Evolutionary conservation across 1,140 invertebrate genomes (phyloP).

Genomic region (Solen grandis): DNA sequence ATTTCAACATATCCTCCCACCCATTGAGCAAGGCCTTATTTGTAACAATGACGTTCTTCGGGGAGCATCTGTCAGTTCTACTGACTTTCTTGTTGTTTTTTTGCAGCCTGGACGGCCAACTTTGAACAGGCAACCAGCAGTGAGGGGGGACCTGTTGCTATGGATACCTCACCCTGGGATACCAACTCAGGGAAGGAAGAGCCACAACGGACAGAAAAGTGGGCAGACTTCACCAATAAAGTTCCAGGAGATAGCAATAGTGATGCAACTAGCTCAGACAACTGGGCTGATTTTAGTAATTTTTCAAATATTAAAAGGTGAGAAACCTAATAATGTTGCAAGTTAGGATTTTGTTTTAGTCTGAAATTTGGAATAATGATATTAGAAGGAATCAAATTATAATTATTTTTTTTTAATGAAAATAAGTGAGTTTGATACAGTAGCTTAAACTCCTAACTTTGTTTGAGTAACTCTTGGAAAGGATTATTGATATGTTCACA

Average conservation of each 20-base stretch:
- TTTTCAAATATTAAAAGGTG: slow-evolving; percentile 63
- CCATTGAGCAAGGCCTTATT: too few relatives aligned
- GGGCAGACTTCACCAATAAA: slow-evolving; percentile 76
- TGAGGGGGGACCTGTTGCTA: slow-evolving; percentile 74
- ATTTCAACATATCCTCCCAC: too few relatives aligned
- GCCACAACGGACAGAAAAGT: slow-evolving; percentile 58
- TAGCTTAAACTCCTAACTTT: too few relatives aligned
- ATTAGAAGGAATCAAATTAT: too few relatives aligned
- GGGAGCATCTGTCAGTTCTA: too few relatives aligned
- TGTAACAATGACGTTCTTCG: too few relatives aligned
- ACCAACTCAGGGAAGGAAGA: slow-evolving; percentile 43
- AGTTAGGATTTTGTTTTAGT: neutral
- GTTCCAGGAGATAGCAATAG: slow-evolving; percentile 62
- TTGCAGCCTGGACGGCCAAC: slow-evolving; percentile 13
- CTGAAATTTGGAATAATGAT: too few relatives aligned
- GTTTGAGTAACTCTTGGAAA: too few relatives aligned
- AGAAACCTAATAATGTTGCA: neutral
- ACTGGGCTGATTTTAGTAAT: slow-evolving; percentile 73
- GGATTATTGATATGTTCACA: too few relatives aligned
- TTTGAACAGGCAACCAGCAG: slow-evolving; percentile 63
- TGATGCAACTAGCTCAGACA: slow-evolving; percentile 49
- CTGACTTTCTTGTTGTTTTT: too few relatives aligned
- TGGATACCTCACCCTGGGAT: slow-evolving; percentile 79
- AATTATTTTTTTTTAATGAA: too few relatives aligned
- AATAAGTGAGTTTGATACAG: too few relatives aligned